These are phyloP conservation scores for Drosophila melanogaster DNA, from an alignment of 1,140 invertebrate genomes.

Conservation along the genomic window DNA sequence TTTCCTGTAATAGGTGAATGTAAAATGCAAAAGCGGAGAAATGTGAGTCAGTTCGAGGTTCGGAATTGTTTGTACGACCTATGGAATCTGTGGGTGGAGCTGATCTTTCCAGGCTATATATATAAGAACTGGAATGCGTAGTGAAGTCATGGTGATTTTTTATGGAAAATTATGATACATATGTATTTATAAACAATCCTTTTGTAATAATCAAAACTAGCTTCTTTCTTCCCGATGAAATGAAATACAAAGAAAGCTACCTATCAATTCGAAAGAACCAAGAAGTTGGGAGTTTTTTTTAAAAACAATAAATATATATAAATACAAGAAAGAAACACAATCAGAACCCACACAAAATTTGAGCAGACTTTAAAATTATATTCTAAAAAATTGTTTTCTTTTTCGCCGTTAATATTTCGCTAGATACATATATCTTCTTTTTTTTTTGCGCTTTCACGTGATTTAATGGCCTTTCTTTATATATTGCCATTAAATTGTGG, in stretches of 20 bases:
- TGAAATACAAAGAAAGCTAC: too few species aligned
- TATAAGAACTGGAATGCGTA: not conserved
- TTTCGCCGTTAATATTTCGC: not conserved
- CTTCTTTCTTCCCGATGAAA: too few species aligned
- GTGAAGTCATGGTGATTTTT: not conserved
- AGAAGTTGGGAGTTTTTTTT: too few species aligned
- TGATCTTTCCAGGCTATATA: not conserved
- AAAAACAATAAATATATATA: not conserved
- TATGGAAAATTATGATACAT: not conserved
- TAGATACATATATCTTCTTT: constrained; percentile 21
- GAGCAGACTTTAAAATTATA: constrained; percentile 32
- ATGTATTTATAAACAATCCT: too few species aligned
- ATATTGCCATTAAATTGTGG: constrained; percentile 28
- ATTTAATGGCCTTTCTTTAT: constrained; percentile 50
- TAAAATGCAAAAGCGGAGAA: constrained; percentile 41
- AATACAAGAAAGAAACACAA: constrained; percentile 11
- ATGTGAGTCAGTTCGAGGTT: constrained; percentile 51
- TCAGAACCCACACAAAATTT: constrained; percentile 32
- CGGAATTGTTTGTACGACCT: constrained; percentile 14
- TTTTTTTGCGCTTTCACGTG: constrained; percentile 43
- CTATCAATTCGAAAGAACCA: too few species aligned
- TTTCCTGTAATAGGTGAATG: constrained; percentile 32
- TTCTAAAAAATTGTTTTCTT: constrained; percentile 21
- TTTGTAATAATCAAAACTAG: too few species aligned
- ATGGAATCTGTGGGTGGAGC: constrained; percentile 37